Percentiles rank a stretch among this genome's conserved stretches.
phyloP scores from a whole-genome alignment of 1,140 invertebrate species.

The Bathynomus jamesi region DNA sequence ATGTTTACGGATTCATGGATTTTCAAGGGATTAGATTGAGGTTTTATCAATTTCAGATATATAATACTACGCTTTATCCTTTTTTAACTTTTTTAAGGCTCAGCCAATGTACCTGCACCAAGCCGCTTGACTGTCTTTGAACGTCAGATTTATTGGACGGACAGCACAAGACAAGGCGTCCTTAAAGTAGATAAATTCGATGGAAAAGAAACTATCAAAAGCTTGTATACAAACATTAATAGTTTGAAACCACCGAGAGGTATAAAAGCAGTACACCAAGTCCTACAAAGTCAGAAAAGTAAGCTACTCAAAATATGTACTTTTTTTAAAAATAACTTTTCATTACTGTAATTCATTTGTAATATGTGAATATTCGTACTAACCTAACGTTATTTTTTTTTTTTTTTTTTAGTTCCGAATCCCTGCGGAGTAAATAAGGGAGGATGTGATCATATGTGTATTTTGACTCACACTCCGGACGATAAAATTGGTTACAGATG shows the following conservation, averaged over 20 bases:
- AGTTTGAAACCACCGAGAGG: constrained; percentile 69
- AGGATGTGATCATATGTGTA: constrained; percentile 91
- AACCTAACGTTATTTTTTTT: neutral
- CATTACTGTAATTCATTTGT: neutral
- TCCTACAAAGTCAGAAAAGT: constrained; percentile 54
- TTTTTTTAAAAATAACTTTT: neutral
- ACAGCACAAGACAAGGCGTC: constrained; percentile 88
- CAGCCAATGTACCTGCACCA: constrained; percentile 72
- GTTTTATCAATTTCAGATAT: no score
- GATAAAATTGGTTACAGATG: constrained; percentile 81
- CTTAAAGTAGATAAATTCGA: constrained; percentile 85
- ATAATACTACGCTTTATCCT: no score
- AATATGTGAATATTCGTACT: constrained; percentile 7
- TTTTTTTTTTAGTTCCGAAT: constrained; percentile 47
- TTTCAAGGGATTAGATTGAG: no score
- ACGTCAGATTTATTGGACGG: constrained; percentile 88
- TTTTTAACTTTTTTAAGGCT: constrained; percentile 46
- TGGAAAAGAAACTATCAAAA: constrained; percentile 60
- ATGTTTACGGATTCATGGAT: no score
- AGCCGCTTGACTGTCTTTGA: constrained; percentile 79
- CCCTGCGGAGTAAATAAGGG: constrained; percentile 86
- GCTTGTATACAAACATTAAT: constrained; percentile 60
- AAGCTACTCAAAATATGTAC: constrained; percentile 1
- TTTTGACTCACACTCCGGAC: constrained; percentile 70
- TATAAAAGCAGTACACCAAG: constrained; percentile 67